phyloP scores from a whole-genome alignment of 2,888 invertebrate genomes.

The Nysson spinosus region DNA sequence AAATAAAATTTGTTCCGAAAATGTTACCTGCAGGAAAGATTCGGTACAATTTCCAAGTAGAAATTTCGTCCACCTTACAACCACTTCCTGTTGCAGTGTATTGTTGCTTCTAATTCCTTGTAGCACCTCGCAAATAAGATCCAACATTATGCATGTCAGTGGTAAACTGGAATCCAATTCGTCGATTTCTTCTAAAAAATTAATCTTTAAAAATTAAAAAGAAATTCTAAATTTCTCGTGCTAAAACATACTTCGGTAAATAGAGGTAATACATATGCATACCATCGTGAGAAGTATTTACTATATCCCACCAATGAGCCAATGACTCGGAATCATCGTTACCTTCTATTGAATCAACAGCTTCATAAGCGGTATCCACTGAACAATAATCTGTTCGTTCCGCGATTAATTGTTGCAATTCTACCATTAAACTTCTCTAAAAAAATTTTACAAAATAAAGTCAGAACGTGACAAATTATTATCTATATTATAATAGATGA shows the following conservation, averaged over 20 bases:
- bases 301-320: slow-evolving; percentile 71
- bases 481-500: neutral
- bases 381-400: slow-evolving; percentile 80
- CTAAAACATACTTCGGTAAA: too few species aligned
- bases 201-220: neutral
- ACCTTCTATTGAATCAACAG: slow-evolving; percentile 80
- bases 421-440: slow-evolving; percentile 57
- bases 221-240: neutral
- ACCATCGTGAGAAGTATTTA: slow-evolving; percentile 69
- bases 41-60: slow-evolving; percentile 77
- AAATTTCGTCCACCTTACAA: slow-evolving; percentile 78
- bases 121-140: slow-evolving; percentile 78
- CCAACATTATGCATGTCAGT: slow-evolving; percentile 77
- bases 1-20: neutral
- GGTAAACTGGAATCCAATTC: slow-evolving; percentile 78
- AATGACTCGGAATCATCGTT: slow-evolving; percentile 70
- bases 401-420: slow-evolving; percentile 67
- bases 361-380: slow-evolving; percentile 82
- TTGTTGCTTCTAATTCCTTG: slow-evolving; percentile 76
- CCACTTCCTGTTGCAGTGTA: slow-evolving; percentile 78
- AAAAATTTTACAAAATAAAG: neutral
- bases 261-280: slow-evolving; percentile 9
- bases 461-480: neutral
- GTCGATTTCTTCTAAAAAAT: slow-evolving; percentile 78
- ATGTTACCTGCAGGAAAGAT: slow-evolving; percentile 64